Base-by-base conservation (phyloP, 2,888 invertebrate species). In the Lydus trimaculatus region DNA sequence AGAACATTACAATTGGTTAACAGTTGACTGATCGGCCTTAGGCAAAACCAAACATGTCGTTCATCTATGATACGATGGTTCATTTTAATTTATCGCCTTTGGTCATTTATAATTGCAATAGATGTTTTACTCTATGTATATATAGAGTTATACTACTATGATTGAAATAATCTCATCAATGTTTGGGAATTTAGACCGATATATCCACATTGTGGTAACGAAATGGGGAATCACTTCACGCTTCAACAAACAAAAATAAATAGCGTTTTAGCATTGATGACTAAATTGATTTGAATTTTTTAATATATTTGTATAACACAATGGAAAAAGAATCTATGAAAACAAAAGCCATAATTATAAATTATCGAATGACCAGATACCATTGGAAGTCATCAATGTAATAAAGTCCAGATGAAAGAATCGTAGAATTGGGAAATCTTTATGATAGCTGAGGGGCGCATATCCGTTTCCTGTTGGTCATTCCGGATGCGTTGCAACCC, bases 401-500 rank as follows among this genome's bases (percentile, higher is more conserved):
- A 75, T 76, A 75, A 76, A 77, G 72, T 72, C 67, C 60, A 66
- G 71, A 63, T 68, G 67, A 70, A 74, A 74, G 72, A 76, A 76
- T 76, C 74, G 73, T 68, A 69, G 73, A 70, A 71, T 70, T 78
- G 76, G 75, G 78, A 78, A 78, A 78, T 78, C 78, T 78, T 77
- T 75, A 76, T 75, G 72, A 68, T 75, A 67, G 74, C 70, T 72
- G 66, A n/a, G 75, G 71, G 72, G 76, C 72, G 73, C 65, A 72
- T 75, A 72, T 78, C 74, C 75, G 76, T 72, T 75, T 75, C 77
- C 75, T 72, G 74, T 76, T 76, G 77, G 75, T 71, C 77, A 76
- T 79, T 79, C 77, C 66, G 72, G 72, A 65, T 77, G 78, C 78
- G 77, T 79, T 70, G 72, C 67, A 72, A 70, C 75, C 76, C 77